Evolutionary conservation across 2,113 vertebrate species (phyloP), one percentile per base, ranked within the genome.

Genomic region (Euleptes europaea): DNA sequence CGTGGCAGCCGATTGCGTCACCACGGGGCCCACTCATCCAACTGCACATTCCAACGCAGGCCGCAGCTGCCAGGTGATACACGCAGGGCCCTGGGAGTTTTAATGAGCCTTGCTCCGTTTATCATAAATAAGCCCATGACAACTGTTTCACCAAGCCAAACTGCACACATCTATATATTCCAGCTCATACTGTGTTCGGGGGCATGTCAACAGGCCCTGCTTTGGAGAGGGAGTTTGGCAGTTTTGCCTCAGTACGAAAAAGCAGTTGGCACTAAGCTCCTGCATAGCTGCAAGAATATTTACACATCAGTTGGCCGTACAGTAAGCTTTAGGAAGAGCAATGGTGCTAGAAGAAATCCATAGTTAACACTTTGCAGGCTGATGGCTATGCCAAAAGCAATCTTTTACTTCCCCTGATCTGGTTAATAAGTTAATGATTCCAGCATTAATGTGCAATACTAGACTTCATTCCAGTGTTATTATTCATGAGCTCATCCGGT

Each of bases 1-100:
- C 89, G 78, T 92, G 90, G 94, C 91, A 89, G 86, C 0, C 28
- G 67, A 26, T 89, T 91, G 91, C 84, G 44, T 95, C 93, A 93
- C 85, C 44, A 49, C 83, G 66, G 76, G 40, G 67, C 57, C 14
- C 14, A 47, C 71, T 80, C 1, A 1, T 92, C 91, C 94, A 93
- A 0, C 63, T 79, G 78, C 69, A 70, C 91, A 89, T 92, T 92
- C 92, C 81, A 0, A 28, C 11, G 31, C 47, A 23, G 57, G 89
- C 71, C 70, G 13, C 78, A 92, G 88, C 91, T 92, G 91, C 87
- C 91, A 94, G 92, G 92, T 93, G 90, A 83, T 72, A 79, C 2
- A 19, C 78, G 81, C 86, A 93, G 76, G 80, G 86, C 51, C 60
- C 57, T 80, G 78, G 70, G 4, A 77, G 86, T 89, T 89, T 90